A percentile compares a stretch with the other conserved stretches of the same genome.
Conservation (phyloP, 2,113 vertebrate genomes). For the Mohoua ochrocephala region DNA sequence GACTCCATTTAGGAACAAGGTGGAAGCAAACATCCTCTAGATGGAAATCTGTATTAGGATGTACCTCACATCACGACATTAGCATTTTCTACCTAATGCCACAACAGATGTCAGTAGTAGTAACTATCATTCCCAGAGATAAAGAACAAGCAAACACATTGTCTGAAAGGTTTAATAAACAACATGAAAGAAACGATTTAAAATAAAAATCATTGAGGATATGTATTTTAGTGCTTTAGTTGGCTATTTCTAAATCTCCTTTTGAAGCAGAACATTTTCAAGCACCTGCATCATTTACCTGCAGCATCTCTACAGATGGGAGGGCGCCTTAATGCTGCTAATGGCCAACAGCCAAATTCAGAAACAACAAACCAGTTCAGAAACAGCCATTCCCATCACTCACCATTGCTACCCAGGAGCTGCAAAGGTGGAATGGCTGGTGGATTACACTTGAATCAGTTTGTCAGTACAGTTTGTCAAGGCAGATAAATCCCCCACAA, state of each 20-base stretch:
- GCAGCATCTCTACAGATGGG: not conserved
- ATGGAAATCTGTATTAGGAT: not conserved
- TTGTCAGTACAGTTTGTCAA: not conserved
- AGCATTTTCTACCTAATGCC: not conserved
- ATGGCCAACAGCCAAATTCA: not conserved
- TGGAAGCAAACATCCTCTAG: not conserved
- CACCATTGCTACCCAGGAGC: not conserved
- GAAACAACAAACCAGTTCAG: not conserved
- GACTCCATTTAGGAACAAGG: not conserved
- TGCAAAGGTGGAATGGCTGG: not conserved
- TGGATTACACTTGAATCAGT: not conserved
- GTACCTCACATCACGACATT: not conserved
- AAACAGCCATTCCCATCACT: not conserved
- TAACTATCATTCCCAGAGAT: not conserved
- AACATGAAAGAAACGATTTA: not conserved
- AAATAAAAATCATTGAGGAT: not conserved
- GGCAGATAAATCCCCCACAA: rapidly evolving
- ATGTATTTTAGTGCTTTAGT: not conserved
- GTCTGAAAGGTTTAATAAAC: not conserved
- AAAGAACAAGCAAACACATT: not conserved
- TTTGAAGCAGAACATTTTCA: not conserved
- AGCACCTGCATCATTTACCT: conserved; percentile 28
- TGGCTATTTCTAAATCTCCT: not conserved
- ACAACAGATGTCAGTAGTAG: not conserved
- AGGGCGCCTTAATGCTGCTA: not conserved